Percentiles rank a stretch among this genome's conserved stretches.
These are phyloP conservation scores for Gambusia affinis DNA, from an alignment of 2,113 vertebrate genomes.

Conservation along the genomic window DNA sequence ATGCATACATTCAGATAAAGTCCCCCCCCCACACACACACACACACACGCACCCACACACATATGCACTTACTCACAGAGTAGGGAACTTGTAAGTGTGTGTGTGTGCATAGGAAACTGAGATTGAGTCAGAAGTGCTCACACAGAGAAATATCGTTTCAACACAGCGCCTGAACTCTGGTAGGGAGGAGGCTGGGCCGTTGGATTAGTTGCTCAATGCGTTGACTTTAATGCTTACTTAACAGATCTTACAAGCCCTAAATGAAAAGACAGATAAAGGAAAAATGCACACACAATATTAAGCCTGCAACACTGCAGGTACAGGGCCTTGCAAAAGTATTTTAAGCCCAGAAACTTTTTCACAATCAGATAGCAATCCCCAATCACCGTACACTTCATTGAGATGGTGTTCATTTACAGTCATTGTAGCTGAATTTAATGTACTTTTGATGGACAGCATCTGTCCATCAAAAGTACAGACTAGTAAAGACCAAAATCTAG, in stretches of 20 bases:
- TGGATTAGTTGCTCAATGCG: conserved; percentile 71
- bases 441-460: neutral
- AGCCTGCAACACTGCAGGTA: too few relatives aligned
- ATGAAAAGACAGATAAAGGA: conserved; percentile 19
- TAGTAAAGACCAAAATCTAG: too few relatives aligned
- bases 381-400: neutral
- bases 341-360: neutral
- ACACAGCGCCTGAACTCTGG: conserved; percentile 63
- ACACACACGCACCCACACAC: conserved; percentile 17
- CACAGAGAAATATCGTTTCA: conserved; percentile 69
- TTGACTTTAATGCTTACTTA: conserved; percentile 64
- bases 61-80: conserved; percentile 29
- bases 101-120: conserved; percentile 75
- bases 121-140: conserved; percentile 77
- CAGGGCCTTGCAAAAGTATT: too few relatives aligned
- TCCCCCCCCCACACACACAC: conserved; percentile 8
- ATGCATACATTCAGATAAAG: conserved; percentile 49
- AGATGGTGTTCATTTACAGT: neutral
- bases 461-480: neutral
- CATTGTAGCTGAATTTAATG: neutral
- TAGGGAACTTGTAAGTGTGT: conserved; percentile 57
- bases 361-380: neutral
- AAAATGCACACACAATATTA: neutral
- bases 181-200: conserved; percentile 61
- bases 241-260: conserved; percentile 32